Percentiles rank a stretch among this genome's conserved stretches.
Conservation (phyloP, 1,140 invertebrate species). For the Drosophila varians region DNA sequence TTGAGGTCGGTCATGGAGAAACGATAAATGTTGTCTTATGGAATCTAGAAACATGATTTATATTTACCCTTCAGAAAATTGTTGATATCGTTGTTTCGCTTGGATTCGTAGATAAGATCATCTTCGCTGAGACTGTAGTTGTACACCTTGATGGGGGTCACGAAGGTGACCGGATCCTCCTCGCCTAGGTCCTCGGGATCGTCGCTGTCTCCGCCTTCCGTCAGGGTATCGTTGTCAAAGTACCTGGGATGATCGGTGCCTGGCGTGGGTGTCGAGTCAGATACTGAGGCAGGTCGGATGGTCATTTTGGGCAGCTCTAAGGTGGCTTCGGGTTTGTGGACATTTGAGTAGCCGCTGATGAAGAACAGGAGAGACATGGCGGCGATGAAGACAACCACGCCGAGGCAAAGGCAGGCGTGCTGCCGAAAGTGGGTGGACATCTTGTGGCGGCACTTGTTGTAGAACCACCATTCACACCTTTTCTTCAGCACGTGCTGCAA, state of each 20-base stretch:
- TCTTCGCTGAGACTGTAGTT: constrained; percentile 73
- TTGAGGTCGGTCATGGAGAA: background rate
- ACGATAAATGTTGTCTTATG: background rate
- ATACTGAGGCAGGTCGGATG: background rate
- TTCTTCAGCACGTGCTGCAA: constrained; percentile 77
- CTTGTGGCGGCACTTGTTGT: constrained; percentile 62
- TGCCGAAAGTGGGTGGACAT: constrained; percentile 77
- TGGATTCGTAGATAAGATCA: constrained; percentile 82
- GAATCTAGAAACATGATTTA: background rate
- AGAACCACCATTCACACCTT: constrained; percentile 73
- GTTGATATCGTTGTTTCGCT: constrained; percentile 58
- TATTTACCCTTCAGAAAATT: constrained; percentile 63
- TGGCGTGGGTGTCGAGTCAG: background rate
- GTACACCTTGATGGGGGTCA: constrained; percentile 70
- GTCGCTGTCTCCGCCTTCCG: constrained; percentile 20
- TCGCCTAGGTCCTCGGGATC: constrained; percentile 50
- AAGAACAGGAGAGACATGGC: constrained; percentile 4
- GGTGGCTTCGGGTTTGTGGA: constrained; percentile 1
- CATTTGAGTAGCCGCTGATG: background rate
- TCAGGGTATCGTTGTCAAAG: constrained; percentile 33
- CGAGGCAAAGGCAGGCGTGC: constrained; percentile 38
- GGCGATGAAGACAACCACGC: constrained; percentile 26
- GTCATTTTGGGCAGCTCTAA: constrained; percentile 14
- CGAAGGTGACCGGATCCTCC: constrained; percentile 61
- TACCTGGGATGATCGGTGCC: constrained; percentile 10